These are phyloP conservation scores for Onchidella celtica DNA, from an alignment of 2,888 invertebrate genomes.

Conservation along the genomic window DNA sequence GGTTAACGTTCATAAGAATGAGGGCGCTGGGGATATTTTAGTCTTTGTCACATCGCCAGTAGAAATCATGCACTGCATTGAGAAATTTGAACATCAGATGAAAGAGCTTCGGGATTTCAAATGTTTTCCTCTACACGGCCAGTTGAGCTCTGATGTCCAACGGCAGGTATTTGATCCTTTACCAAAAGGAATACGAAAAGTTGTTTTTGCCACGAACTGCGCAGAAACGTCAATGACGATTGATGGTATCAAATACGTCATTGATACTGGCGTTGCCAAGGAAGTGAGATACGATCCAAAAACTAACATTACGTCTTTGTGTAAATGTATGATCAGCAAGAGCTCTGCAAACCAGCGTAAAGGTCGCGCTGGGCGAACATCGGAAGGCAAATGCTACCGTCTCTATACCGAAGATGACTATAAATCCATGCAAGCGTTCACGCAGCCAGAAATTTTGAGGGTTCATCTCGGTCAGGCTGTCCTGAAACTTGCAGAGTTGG, in stretches of 20 bases:
- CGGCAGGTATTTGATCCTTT: constrained; percentile 69
- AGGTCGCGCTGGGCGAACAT: constrained; percentile 79
- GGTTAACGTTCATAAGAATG: constrained; percentile 67
- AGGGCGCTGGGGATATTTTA: constrained; percentile 76
- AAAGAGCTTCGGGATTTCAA: constrained; percentile 50
- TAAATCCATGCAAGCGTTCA: constrained; percentile 67
- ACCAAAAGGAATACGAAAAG: constrained; percentile 68
- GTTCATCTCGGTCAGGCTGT: constrained; percentile 65
- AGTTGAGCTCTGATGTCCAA: constrained; percentile 75
- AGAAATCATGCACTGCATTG: constrained; percentile 74
- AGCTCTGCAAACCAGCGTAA: constrained; percentile 80
- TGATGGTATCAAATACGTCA: constrained; percentile 79
- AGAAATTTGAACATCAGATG: constrained; percentile 51
- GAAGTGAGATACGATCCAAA: constrained; percentile 76
- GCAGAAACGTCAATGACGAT: constrained; percentile 81
- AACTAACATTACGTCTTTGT: constrained; percentile 70
- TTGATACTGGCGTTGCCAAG: constrained; percentile 79
- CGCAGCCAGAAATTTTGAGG: constrained; percentile 51
- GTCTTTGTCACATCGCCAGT: constrained; percentile 78
- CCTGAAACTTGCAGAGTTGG: constrained; percentile 74
- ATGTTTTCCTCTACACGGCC: constrained; percentile 72
- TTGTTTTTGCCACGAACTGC: constrained; percentile 80
- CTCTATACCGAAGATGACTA: constrained; percentile 75
- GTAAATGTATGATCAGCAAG: constrained; percentile 67
- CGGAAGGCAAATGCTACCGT: constrained; percentile 77